Conservation (phyloP, 2,113 vertebrate genomes). For the Sylvietta virens region DNA sequence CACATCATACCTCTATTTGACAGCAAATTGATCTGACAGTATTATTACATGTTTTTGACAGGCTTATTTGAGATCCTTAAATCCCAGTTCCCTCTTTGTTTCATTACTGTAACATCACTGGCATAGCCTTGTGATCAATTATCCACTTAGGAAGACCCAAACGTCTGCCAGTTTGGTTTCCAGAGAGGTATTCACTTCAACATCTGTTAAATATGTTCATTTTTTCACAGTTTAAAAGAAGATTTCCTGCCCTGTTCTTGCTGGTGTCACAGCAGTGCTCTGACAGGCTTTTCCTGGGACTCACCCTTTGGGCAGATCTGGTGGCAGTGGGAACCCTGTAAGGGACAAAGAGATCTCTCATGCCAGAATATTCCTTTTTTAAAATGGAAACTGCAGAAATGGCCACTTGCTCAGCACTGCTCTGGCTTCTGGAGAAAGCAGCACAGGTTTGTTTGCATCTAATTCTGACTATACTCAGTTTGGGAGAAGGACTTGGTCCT, state of each 20-base stretch:
- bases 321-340: neutral
- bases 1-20: constrained; percentile 37
- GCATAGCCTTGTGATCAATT: constrained; percentile 49
- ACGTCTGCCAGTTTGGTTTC: neutral
- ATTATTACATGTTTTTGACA: constrained; percentile 64
- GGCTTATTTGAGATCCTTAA: constrained; percentile 47
- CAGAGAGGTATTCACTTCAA: neutral
- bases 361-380: neutral
- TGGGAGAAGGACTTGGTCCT: neutral
- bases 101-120: constrained; percentile 16
- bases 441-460: neutral
- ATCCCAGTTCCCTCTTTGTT: constrained; percentile 39
- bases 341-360: neutral
- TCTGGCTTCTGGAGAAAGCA: neutral
- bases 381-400: neutral
- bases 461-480: neutral
- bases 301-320: neutral
- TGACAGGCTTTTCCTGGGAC: neutral
- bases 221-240: neutral
- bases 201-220: neutral
- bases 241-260: neutral
- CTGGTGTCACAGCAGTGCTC: neutral
- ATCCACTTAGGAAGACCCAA: constrained; percentile 33
- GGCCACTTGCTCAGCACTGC: fast-evolving
- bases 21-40: constrained; percentile 64